Percentiles rank a stretch among this genome's conserved stretches.
These are phyloP conservation scores for Boloria euphrosyne DNA, from an alignment of 2,888 invertebrate species.

Conservation along the genomic window DNA sequence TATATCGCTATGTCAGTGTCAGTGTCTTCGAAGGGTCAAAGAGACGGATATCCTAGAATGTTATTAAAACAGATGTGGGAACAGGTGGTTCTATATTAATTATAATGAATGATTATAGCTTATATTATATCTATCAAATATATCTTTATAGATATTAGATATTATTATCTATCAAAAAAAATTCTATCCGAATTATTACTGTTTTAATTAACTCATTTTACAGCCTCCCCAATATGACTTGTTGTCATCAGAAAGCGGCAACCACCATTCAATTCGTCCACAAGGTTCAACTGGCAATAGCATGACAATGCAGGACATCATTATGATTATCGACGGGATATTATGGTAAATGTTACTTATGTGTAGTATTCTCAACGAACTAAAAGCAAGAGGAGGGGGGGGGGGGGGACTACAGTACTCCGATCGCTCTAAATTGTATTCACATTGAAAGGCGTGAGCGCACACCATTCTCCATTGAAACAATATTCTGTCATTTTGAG, in stretches of 20 bases:
- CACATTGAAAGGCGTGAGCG: no score
- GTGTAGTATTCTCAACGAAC: no score
- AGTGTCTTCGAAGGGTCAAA: conserved; percentile 70
- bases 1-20: conserved; percentile 69
- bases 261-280: conserved; percentile 43
- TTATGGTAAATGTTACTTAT: conserved; percentile 56
- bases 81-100: conserved; percentile 52
- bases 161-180: no score
- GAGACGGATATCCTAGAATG: conserved; percentile 71
- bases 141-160: no score
- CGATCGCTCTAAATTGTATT: no score
- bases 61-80: conserved; percentile 71
- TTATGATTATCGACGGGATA: conserved; percentile 68
- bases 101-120: not conserved
- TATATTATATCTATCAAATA: not conserved
- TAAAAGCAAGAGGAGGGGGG: no score
- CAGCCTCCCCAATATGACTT: conserved; percentile 72
- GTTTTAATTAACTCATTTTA: conserved; percentile 30
- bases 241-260: conserved; percentile 54
- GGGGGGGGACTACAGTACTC: no score
- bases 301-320: conserved; percentile 61
- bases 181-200: no score
- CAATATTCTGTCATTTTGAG: no score
- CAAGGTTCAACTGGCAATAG: conserved; percentile 55
- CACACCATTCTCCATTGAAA: no score